Evolutionary conservation across 2,888 invertebrate genomes (phyloP).

Genomic region (Saturnia pavonia): DNA sequence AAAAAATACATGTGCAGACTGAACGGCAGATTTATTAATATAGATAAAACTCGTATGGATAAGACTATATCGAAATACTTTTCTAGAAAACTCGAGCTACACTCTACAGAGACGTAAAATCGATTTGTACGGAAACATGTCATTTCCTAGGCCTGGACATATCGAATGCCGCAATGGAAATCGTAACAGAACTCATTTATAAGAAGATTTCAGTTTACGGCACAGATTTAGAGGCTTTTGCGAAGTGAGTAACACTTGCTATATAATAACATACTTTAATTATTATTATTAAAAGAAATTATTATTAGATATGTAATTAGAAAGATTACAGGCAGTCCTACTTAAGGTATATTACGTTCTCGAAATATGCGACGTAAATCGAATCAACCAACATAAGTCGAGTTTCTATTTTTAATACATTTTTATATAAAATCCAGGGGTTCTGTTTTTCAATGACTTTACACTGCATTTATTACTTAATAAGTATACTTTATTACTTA

Average conservation of each 20-base stretch:
- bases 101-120: constrained; percentile 78
- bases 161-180: constrained; percentile 78
- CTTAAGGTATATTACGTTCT: no score
- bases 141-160: constrained; percentile 74
- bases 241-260: constrained; percentile 80
- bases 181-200: constrained; percentile 83
- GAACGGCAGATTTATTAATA: background rate
- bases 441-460: no score
- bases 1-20: no score
- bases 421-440: no score
- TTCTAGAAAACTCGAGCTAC: constrained; percentile 82
- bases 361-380: no score
- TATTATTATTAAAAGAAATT: no score
- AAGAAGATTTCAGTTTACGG: constrained; percentile 80
- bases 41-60: background rate
- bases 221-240: constrained; percentile 84
- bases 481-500: no score
- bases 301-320: no score
- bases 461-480: no score
- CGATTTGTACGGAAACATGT: constrained; percentile 80
- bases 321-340: no score
- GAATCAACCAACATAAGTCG: no score
- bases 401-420: no score
- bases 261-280: background rate
- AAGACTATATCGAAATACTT: constrained; percentile 16